phyloP scores from a whole-genome alignment of 2,888 invertebrate genomes.

The Endomychus coccineus region DNA sequence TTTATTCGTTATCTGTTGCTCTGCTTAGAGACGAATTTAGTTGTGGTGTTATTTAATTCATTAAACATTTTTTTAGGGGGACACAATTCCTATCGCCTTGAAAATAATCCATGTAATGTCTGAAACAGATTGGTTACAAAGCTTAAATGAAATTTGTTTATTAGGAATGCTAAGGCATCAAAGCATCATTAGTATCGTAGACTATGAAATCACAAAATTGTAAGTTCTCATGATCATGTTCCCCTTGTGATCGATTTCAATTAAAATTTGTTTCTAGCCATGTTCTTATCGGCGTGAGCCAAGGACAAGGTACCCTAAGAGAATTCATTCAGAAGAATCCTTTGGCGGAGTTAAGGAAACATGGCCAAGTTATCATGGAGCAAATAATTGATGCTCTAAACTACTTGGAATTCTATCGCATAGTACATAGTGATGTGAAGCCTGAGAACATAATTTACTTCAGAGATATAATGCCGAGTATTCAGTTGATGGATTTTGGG shows the following conservation, averaged over 20 bases:
- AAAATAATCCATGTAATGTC: background rate
- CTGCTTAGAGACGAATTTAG: no score
- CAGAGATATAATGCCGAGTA: conserved; percentile 1
- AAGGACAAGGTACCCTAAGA: conserved; percentile 8
- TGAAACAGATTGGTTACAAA: background rate
- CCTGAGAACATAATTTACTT: conserved; percentile 10
- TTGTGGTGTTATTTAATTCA: no score
- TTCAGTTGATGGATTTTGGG: conserved; percentile 13
- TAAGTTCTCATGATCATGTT: no score
- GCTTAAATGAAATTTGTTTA: background rate
- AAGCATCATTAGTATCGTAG: background rate
- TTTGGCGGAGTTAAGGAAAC: background rate
- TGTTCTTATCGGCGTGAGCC: conserved; percentile 10
- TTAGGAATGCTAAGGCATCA: background rate
- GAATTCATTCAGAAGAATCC: conserved; percentile 3
- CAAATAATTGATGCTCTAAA: conserved; percentile 11
- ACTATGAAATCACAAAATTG: background rate
- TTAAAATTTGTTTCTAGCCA: conserved; percentile 6
- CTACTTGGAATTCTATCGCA: conserved; percentile 6
- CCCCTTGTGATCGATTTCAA: no score
- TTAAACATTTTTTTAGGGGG: no score
- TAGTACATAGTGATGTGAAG: conserved; percentile 12
- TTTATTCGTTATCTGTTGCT: no score
- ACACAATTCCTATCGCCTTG: background rate
- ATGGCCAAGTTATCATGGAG: conserved; percentile 7